A percentile compares a stretch with the other conserved stretches of the same genome.
Evolutionary conservation across 2,797 vertebrate genomes (phyloP).

Genomic region (Hafferia zeledoni): DNA sequence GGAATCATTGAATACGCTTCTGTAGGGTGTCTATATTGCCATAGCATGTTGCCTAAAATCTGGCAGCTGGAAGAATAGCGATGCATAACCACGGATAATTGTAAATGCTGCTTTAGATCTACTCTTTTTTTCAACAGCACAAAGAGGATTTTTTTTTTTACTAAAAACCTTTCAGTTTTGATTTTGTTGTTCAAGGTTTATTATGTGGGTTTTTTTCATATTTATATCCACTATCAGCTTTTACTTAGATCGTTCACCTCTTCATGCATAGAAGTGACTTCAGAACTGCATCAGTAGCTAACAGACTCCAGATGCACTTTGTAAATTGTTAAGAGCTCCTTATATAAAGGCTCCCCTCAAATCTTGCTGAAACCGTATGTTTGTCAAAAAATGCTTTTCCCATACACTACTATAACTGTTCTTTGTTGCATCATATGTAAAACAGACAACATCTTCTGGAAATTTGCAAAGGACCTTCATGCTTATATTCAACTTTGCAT

Average conservation of each 20-base stretch:
- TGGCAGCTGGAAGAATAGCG: not conserved
- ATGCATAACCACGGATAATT: rapidly evolving
- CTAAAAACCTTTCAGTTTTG: not conserved
- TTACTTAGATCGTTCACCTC: not conserved
- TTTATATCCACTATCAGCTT: not conserved
- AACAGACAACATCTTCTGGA: not conserved
- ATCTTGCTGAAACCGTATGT: not conserved
- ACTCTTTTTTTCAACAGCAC: not conserved
- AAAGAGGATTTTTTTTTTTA: not conserved
- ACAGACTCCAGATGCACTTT: not conserved
- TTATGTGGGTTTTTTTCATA: not conserved
- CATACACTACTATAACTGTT: not conserved
- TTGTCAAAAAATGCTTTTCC: not conserved
- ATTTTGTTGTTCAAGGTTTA: not conserved
- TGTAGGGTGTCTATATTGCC: not conserved
- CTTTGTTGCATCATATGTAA: not conserved
- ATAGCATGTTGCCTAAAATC: not conserved
- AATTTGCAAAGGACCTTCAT: not conserved
- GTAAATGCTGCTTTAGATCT: not conserved
- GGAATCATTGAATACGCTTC: rapidly evolving
- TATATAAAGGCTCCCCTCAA: not conserved
- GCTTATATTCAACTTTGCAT: not conserved
- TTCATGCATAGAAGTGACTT: not conserved
- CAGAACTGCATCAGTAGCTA: not conserved
- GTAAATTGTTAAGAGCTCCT: not conserved